Conservation (phyloP, 1,140 invertebrate species). For the Macrosteles quadrilineatus region DNA sequence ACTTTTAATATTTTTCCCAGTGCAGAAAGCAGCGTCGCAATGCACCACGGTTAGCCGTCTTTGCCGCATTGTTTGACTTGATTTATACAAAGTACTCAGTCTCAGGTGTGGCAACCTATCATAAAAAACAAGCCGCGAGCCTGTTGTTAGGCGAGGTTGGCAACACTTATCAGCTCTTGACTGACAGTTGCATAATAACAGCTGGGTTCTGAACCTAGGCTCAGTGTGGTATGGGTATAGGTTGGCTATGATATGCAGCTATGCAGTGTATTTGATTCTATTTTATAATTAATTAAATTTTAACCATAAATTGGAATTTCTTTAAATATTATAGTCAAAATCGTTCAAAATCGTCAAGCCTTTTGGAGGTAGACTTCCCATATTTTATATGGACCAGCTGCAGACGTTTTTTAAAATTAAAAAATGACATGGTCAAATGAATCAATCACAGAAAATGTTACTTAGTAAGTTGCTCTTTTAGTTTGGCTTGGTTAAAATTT, state of each 20-base stretch:
- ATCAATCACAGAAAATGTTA: too few relatives aligned
- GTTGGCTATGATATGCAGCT: not conserved
- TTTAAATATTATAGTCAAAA: not conserved
- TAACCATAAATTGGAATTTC: not conserved
- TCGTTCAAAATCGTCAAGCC: too few relatives aligned
- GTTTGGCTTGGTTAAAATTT: too few relatives aligned
- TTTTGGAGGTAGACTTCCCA: too few relatives aligned
- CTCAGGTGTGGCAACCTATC: conserved; percentile 7
- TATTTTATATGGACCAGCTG: too few relatives aligned
- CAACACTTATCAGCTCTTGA: not conserved
- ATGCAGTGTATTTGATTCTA: not conserved
- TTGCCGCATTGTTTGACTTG: not conserved
- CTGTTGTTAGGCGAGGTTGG: not conserved
- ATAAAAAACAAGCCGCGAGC: conserved; percentile 7
- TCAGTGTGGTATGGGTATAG: too few relatives aligned
- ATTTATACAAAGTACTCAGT: not conserved
- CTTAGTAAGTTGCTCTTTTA: too few relatives aligned
- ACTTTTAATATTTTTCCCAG: too few relatives aligned
- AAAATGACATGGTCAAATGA: too few relatives aligned
- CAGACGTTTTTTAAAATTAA: too few relatives aligned
- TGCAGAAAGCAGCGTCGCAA: not conserved
- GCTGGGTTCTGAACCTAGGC: not conserved
- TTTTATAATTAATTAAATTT: too few relatives aligned
- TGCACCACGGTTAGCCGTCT: not conserved
- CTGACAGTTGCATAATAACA: not conserved